Evolutionary conservation across 2,797 vertebrate genomes (phyloP), one percentile per base, ranked within the genome.

Genomic region (Paramormyrops hopkinsi): DNA sequence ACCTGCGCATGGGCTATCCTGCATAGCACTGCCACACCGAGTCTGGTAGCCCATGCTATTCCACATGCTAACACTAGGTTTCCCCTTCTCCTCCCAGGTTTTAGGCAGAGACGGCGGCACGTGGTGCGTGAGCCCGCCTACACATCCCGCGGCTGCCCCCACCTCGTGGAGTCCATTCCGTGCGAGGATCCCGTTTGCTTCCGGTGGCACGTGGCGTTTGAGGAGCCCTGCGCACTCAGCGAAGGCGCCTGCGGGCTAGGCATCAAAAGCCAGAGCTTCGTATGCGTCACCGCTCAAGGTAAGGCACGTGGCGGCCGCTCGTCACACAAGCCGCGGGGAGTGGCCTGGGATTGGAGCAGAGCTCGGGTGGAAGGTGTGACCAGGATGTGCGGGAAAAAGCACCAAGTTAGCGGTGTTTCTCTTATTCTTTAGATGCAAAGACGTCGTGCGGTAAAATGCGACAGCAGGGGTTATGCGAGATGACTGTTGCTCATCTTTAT

Each of bases 151-250:
- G 93, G 83, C 0, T 99, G 98, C 91, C 97, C 97, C 0, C 98
- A 98, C 89, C 92, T 98, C 91, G 90, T 94, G 22, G 98, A 99
- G 93, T 96, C 96, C 33, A 91, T 97, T 90, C 97, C 97, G 1
- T 99, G 98, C 44, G 98, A 99, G 1, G 96, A 98, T 65, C 97
- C 97, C 0, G 6, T 91, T 82, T 99, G 98, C 73, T 97, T 96
- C 2, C 92, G 90, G 91, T 99, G 98, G 98, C 91, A 92, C 7
- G 14, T 95, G 29, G 94, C 93, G 83, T 92, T 93, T 0, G 95
- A 96, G 92, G 95, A 94, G 17, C 0, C 90, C 2, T 99, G 98
- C 62, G 90, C 96, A 9, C 92, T 97, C 54, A 91, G 94, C 29
- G 93, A 93, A 17, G 95, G 95, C 41, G 93, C 92, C 46, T 99